phyloP scores from a whole-genome alignment of 1,140 invertebrate species.

The Dreissena polymorpha region DNA sequence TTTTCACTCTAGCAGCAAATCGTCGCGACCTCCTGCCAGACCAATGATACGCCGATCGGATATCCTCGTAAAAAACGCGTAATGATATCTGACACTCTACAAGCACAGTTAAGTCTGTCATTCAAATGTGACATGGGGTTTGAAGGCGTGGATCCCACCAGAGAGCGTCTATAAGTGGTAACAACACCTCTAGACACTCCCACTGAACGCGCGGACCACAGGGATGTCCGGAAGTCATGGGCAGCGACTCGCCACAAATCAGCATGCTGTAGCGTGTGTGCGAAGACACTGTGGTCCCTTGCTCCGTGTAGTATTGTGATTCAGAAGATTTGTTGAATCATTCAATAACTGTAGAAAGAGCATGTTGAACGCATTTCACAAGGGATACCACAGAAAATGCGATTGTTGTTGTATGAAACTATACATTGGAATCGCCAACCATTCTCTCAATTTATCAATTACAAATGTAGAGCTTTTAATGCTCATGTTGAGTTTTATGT shows the following conservation, averaged over 20 bases:
- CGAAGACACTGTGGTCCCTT: not conserved
- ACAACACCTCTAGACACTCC: not conserved
- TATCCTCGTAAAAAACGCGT: not conserved
- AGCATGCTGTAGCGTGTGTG: constrained; percentile 36
- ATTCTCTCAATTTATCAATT: too few relatives aligned
- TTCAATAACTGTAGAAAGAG: constrained; percentile 23
- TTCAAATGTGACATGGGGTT: constrained; percentile 19
- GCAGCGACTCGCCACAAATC: constrained; percentile 18
- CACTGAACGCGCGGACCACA: not conserved
- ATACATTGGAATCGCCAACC: too few relatives aligned
- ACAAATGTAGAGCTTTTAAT: too few relatives aligned
- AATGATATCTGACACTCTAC: constrained; percentile 16
- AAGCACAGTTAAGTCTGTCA: constrained; percentile 35
- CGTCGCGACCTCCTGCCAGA: not conserved
- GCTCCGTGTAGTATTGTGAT: constrained; percentile 20
- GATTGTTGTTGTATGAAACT: too few relatives aligned
- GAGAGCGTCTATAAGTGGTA: constrained; percentile 9
- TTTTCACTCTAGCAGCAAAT: constrained; percentile 16
- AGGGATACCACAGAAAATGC: too few relatives aligned
- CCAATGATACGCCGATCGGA: not conserved
- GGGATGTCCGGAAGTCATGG: not conserved
- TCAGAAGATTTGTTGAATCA: constrained; percentile 20
- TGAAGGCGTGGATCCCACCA: constrained; percentile 3
- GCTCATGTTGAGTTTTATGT: too few relatives aligned
- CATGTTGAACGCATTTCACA: not conserved